Evolutionary conservation across 2,797 vertebrate genomes (phyloP).

Genomic region (Acropternis orthonyx): DNA sequence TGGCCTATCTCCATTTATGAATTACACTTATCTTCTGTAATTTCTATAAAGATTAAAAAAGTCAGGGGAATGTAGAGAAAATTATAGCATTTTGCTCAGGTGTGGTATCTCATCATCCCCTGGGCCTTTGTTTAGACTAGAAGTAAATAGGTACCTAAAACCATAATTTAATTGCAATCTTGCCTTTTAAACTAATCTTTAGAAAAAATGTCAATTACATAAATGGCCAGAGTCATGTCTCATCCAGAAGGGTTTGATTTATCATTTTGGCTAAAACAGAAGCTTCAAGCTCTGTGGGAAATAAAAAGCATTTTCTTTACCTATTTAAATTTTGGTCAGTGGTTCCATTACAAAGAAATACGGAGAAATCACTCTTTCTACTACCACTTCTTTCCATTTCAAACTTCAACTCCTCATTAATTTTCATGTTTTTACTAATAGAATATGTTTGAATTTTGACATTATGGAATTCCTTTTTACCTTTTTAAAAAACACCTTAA

Average conservation of each 20-base stretch:
- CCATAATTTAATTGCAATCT: not conserved
- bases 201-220: not conserved
- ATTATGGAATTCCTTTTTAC: not conserved
- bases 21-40: not conserved
- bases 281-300: not conserved
- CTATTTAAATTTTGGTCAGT: not conserved
- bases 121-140: not conserved
- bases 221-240: not conserved
- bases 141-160: not conserved
- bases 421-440: not conserved
- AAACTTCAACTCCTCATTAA: not conserved
- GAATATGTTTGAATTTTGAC: not conserved
- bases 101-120: not conserved
- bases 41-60: not conserved
- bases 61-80: not conserved
- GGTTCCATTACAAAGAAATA: not conserved
- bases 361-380: not conserved
- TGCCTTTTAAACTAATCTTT: not conserved
- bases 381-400: not conserved
- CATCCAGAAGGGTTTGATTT: not conserved
- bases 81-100: not conserved
- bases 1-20: not conserved
- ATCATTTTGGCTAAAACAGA: not conserved
- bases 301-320: conserved; percentile 1
- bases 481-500: not conserved